Evolutionary conservation across 2,888 invertebrate genomes (phyloP), one percentile per base, ranked within the genome.

Genomic region (Ormyrus labotus): DNA sequence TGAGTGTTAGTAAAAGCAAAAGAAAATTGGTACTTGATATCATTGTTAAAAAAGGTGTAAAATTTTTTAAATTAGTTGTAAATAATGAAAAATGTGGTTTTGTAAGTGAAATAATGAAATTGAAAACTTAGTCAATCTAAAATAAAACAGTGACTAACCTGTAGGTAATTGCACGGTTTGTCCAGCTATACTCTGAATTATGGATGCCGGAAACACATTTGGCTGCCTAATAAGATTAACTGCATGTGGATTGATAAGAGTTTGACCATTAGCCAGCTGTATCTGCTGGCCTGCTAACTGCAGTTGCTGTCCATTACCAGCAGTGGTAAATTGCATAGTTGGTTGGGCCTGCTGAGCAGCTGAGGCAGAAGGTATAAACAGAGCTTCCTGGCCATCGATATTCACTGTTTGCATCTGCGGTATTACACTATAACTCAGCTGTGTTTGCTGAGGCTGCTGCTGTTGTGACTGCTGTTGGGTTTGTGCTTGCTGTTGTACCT

Each of bases 301-400:
- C 13, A 92, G 87, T 79, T 89, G 89, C 63, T 90, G 90, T 5
- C 89, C 89, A 65, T 89, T 88, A 4, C 34, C 34, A 34, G 90
- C 87, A 4, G 90, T 87, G 1, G 90, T 73, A 53, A 90, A 90
- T 58, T 91, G 90, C 90, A 91, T 90, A 0, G 90, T 85, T 0
- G 91, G 89, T 81, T 91, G 91, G 2, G 86, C 84, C 78, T 91
- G 91, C 89, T 92, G 89, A 87, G 87, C 86, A 0, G 88, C 87
- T 1, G 89, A 94, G 84, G 95, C 94, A 19, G 96, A 95, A 5
- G 97, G 97, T 87, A 98, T 97, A 88, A 97, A 97, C 45, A 98
- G 93, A 0, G 97, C 97, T 87, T 98, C 97, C 89, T 98, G 97
- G 0, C 97, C 97, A 90, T 98, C 98, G 34, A 98, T 95, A 34